Evolutionary conservation across 1,140 invertebrate species (phyloP), one percentile per base, ranked within the genome.

Genomic region (Agrypnia vestita): DNA sequence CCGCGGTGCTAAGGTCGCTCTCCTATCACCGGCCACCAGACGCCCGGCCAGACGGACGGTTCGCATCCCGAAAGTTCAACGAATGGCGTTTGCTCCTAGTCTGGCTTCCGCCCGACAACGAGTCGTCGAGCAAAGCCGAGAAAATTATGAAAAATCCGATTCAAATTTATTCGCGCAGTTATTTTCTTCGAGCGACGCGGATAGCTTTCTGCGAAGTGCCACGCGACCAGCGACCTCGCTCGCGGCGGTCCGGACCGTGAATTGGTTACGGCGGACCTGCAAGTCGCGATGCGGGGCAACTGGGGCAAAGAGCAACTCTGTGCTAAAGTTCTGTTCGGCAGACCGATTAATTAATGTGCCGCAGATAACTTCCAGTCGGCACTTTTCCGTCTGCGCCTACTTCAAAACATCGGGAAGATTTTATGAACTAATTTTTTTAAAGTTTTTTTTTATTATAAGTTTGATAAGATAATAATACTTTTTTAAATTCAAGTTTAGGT

Each of bases 271-370:
- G 6, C n/a, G n/a, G n/a, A 56, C 1, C n/a, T n/a, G 53, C 53
- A 56, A 56, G 1, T 35, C 6, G 25, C 25, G 25, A 35, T 35
- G 25, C 25, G 6, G 25, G 25, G 25, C 49, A 51, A 13, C 1
- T 12, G 17, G 67, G 44, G 12, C 67, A 69, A 49, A 46, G 44
- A 46, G 64, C 46, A 71, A 1, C 17, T 11, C 15, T 49, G 46
- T 71, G 67, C 46, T 21, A 69, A 69, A 69, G 64, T 71, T 71
- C 67, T 71, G 10, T 49, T 51, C 67, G 49, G 15, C 13, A 71
- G 67, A 71, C 67, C 67, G 67, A 71, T 21, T 71, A 71, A 71
- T 71, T 71, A 15, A 46, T 21, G 8, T 53, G 21, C 12, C 19
- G 49, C 47, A 19, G 17, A 71, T 51, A 19, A 49, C 51, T 35